Evolutionary conservation across 2,113 vertebrate genomes (phyloP), one percentile per base, ranked within the genome.

Genomic region (Pongo pygmaeus): DNA sequence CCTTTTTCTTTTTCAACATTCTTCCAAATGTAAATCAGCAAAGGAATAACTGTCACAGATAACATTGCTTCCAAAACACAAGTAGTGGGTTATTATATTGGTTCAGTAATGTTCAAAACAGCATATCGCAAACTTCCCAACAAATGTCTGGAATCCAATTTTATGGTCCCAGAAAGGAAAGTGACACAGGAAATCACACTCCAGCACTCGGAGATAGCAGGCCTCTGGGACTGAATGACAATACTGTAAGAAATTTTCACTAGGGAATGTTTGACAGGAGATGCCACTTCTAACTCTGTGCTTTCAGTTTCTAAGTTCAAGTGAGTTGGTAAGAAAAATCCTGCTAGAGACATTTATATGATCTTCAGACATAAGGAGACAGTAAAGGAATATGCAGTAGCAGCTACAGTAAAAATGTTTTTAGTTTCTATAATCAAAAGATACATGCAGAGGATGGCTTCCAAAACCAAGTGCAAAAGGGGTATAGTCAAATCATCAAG

Each of bases 291-390:
- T 55, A 89, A 93, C 30, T 91, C 40, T 70, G 59, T 75, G 74
- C 92, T 89, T 94, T 75, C 81, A 84, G 72, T 35, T 96, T 77
- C 70, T 78, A 84, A 0, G 0, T 92, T 30, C 79, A 69, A 91
- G 97, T 69, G 64, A 75, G 35, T 77, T 96, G 32, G 25, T 79
- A 74, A 81, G 55, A 93, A 96, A 81, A 94, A 80, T 74, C 46
- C 25, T 38, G 67, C 40, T 14, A 0, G 0, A 93, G 89, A 64
- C 10, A 75, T 48, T 89, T 12, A 1, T 32, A 79, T 25, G 40
- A 88, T 23, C 14, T 93, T 78, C n/a, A 23, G 23, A 50, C 55
- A 75, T 5, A 81, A 16, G 38, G 25, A 77, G 22, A 88, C 43
- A 2, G 69, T 35, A 32, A 89, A 6, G 70, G 20, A 57, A 88